These are phyloP conservation scores for Albula goreensis DNA, from an alignment of 2,113 vertebrate genomes.

Conservation along the genomic window DNA sequence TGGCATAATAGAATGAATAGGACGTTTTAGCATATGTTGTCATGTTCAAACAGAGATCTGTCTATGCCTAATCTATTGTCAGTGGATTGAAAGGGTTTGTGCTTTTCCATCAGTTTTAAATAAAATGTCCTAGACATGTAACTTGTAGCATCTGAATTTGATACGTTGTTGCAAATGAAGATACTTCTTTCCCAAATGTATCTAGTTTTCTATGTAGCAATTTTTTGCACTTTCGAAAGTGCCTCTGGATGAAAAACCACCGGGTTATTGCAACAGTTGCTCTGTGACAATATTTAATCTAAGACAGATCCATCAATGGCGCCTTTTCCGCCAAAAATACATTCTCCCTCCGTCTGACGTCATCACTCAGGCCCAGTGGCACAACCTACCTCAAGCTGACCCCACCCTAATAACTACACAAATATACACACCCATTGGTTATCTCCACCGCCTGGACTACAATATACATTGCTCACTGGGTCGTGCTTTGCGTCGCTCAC, in stretches of 20 bases:
- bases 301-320: slow-evolving; percentile 41
- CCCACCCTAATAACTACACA: slow-evolving; percentile 45
- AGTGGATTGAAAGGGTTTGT: background rate
- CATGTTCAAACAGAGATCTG: background rate
- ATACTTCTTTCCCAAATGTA: background rate
- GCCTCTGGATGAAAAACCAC: background rate
- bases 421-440: slow-evolving; percentile 49
- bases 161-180: background rate
- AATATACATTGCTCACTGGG: slow-evolving; percentile 49
- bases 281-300: background rate
- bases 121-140: no score
- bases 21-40: background rate
- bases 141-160: background rate
- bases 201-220: background rate
- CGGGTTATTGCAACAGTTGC: background rate
- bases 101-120: no score
- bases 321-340: slow-evolving; percentile 49
- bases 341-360: slow-evolving; percentile 35
- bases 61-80: background rate
- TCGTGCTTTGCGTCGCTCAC: slow-evolving; percentile 39
- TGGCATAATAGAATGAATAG: background rate
- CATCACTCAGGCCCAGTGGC: slow-evolving; percentile 53
- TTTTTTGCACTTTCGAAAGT: background rate
- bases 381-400: slow-evolving; percentile 50
- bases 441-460: slow-evolving; percentile 15